phyloP scores from a whole-genome alignment of 2,888 invertebrate genomes.

The Lochmaea capreae region DNA sequence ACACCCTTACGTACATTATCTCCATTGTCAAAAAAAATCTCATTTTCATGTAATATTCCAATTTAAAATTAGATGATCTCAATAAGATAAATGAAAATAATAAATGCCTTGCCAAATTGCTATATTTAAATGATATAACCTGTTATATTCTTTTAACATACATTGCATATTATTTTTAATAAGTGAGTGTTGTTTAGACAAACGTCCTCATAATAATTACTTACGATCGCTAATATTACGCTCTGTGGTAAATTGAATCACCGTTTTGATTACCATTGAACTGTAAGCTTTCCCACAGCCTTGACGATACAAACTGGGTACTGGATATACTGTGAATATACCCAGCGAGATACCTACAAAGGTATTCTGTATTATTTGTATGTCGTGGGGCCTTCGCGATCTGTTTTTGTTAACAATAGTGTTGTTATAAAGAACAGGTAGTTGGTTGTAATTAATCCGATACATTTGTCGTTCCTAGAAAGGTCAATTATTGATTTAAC shows the following conservation, averaged over 20 bases:
- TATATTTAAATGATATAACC: neutral
- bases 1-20: no score
- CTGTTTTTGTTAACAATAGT: slow-evolving; percentile 20
- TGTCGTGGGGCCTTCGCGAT: slow-evolving; percentile 28
- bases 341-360: slow-evolving; percentile 32
- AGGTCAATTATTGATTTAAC: slow-evolving; percentile 2
- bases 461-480: slow-evolving; percentile 7
- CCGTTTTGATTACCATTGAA: slow-evolving; percentile 55
- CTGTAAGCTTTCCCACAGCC: slow-evolving; percentile 55
- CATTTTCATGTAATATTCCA: no score
- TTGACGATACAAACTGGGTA: slow-evolving; percentile 47
- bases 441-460: slow-evolving; percentile 18
- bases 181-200: slow-evolving; percentile 41
- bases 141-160: slow-evolving; percentile 18
- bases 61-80: neutral
- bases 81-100: neutral
- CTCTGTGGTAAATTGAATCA: slow-evolving; percentile 50
- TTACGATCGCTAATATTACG: slow-evolving; percentile 45
- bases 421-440: slow-evolving; percentile 24
- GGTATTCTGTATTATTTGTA: slow-evolving; percentile 20
- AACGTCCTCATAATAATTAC: slow-evolving; percentile 45
- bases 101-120: neutral
- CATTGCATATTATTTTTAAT: slow-evolving; percentile 37
- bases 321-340: slow-evolving; percentile 18
- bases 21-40: no score